Evolutionary conservation across 2,888 invertebrate species (phyloP), one percentile per base, ranked within the genome.

Genomic region (Coronaproctus castanopsis): DNA sequence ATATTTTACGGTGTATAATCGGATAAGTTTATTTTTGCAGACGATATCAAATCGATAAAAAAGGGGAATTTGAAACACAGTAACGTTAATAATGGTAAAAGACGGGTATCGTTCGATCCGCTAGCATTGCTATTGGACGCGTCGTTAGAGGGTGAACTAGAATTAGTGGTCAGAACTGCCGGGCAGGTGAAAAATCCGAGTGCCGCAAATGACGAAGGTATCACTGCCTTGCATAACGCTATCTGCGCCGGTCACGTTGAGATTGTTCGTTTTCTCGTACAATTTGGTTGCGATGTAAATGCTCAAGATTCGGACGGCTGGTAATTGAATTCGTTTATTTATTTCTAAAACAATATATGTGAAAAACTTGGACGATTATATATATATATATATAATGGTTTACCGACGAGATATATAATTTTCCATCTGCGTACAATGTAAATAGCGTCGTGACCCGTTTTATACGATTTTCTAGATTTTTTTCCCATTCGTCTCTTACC

Each of bases 241-340:
- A 97, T 98, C 69, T 99, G 98, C 73, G 98, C 98, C 1, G 97
- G 97, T 20, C 97, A 98, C 75, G 82, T 92, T 69, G 96, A 97
- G 70, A 96, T 98, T 69, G 97, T 98, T 67, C 87, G 89, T 77
- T 93, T 95, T 74, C 81, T 98, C 61, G 93, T 98, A 58, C 92
- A 95, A 74, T 85, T 90, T 70, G 96, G 97, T 58, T 97, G 97
- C 73, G 97, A 99, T 74, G 97, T 98, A 57, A 99, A 99, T 74
- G 96, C 97, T 19, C 96, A 95, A 70, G 98, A 97, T 71, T 91
- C 90, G 61, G 96, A 97, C 71, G 96, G 96, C 60, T 97, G 96
- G 96, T 81, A 69, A 71, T 21, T 21, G 54, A 14, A 21, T 8
- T 14, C 20, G 22, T 22, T 21, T 54, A 14, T 21, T 21, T 52